Evolutionary conservation across 30 jellyfish, hydroid and myxozoan species (phyloP).

Genomic region (Mastigias papua): DNA sequence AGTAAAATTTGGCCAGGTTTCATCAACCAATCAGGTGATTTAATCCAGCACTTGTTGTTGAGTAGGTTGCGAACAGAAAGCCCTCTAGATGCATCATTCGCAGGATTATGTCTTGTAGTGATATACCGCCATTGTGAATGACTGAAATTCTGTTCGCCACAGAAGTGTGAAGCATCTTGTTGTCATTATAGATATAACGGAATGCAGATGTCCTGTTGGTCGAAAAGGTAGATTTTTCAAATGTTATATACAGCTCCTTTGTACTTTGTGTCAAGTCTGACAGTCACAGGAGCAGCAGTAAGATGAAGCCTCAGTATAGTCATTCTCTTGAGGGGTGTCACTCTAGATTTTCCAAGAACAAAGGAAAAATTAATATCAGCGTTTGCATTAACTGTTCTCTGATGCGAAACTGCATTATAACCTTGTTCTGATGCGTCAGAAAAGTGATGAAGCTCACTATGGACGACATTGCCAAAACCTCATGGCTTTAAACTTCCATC

Average conservation of each 20-base stretch:
- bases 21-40: constrained; percentile 51
- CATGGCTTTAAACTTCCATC: constrained; percentile 14
- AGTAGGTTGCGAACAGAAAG: constrained; percentile 14
- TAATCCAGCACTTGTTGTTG: constrained; percentile 31
- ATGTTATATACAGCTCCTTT: constrained; percentile 37
- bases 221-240: constrained; percentile 21
- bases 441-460: constrained; percentile 62
- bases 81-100: constrained; percentile 58
- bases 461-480: background rate
- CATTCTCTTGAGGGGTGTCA: background rate
- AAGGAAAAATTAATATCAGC: constrained; percentile 38
- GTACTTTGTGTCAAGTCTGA: constrained; percentile 1
- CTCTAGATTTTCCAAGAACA: background rate
- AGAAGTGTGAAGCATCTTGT: constrained; percentile 42
- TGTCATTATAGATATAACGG: background rate
- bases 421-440: constrained; percentile 45
- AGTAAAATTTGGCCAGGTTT: constrained; percentile 35
- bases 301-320: constrained; percentile 23
- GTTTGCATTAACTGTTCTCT: constrained; percentile 26
- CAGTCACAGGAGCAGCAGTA: constrained; percentile 58
- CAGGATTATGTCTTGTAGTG: constrained; percentile 32
- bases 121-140: constrained; percentile 60
- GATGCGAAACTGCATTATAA: constrained; percentile 45
- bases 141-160: constrained; percentile 55
- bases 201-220: constrained; percentile 48